Evolutionary conservation across 2,797 vertebrate genomes (phyloP).

Genomic region (Halcyon smyrnensis): DNA sequence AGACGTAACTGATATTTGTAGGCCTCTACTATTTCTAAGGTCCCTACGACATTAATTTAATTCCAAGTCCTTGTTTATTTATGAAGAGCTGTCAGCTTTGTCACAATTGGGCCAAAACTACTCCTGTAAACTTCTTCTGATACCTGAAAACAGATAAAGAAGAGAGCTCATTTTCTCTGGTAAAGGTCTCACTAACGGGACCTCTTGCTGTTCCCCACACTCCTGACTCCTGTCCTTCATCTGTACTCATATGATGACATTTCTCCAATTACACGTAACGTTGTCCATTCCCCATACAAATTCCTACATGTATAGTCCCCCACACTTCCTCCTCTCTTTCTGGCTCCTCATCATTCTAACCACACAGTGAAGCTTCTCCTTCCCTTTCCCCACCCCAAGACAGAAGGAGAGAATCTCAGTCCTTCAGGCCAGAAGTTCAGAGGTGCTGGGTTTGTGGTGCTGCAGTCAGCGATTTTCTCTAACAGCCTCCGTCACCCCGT

Average conservation of each 20-base stretch:
- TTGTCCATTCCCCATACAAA: background rate
- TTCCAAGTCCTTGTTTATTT: background rate
- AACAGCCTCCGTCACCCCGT: background rate
- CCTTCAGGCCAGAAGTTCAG: background rate
- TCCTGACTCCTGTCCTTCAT: background rate
- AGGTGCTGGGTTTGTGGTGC: background rate
- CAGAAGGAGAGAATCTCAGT: background rate
- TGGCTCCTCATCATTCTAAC: background rate
- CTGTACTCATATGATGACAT: fast-evolving
- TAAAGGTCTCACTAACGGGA: background rate
- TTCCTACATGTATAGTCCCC: background rate
- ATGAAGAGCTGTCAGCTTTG: background rate
- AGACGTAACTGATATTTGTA: background rate
- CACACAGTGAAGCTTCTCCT: background rate
- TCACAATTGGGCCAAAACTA: background rate
- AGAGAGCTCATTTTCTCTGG: background rate
- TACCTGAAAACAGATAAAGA: background rate
- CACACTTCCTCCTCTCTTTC: background rate
- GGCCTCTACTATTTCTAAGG: background rate
- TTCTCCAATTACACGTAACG: background rate
- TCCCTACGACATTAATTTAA: background rate
- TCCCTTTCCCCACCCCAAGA: background rate
- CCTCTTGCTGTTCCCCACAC: background rate
- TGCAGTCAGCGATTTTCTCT: background rate
- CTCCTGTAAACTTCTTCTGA: background rate